Evolutionary conservation across 1,140 invertebrate species (phyloP).

Genomic region (Streblospio benedicti): DNA sequence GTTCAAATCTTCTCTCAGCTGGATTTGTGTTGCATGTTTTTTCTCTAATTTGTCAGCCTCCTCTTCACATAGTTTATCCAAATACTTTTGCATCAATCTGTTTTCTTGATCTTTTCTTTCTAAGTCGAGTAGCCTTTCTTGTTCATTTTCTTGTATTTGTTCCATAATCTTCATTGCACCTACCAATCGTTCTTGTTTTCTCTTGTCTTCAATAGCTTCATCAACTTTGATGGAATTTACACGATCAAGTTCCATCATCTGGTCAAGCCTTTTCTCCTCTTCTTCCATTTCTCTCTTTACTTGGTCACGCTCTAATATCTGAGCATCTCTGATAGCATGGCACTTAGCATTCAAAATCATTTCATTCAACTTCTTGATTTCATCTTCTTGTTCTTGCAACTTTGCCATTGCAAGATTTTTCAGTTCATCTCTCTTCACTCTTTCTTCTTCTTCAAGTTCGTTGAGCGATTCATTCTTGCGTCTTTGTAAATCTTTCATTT

Average conservation of each 20-base stretch:
- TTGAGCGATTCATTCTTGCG: constrained; percentile 42
- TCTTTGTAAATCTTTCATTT: constrained; percentile 39
- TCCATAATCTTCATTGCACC: constrained; percentile 43
- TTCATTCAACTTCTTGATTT: constrained; percentile 49
- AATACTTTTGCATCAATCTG: constrained; percentile 41
- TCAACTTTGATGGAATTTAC: constrained; percentile 43
- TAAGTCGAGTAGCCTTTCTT: constrained; percentile 36
- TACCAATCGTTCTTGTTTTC: constrained; percentile 38
- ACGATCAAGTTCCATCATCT: constrained; percentile 49
- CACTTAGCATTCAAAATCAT: constrained; percentile 48
- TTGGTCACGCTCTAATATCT: constrained; percentile 44
- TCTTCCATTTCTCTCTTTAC: constrained; percentile 40
- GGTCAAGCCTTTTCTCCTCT: constrained; percentile 44
- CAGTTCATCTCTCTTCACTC: constrained; percentile 43
- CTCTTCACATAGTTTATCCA: constrained; percentile 44
- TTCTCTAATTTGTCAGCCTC: constrained; percentile 34
- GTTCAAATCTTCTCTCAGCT: constrained; percentile 41
- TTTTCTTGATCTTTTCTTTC: constrained; percentile 48
- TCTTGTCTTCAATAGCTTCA: constrained; percentile 44
- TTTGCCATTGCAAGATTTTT: constrained; percentile 42
- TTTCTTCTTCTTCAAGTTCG: constrained; percentile 45
- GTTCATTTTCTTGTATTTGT: constrained; percentile 46
- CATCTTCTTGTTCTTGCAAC: constrained; percentile 47
- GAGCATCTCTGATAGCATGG: constrained; percentile 48
- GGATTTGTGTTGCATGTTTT: constrained; percentile 34